phyloP scores from a whole-genome alignment of 2,888 invertebrate genomes.

The Leptura quadrifasciata region DNA sequence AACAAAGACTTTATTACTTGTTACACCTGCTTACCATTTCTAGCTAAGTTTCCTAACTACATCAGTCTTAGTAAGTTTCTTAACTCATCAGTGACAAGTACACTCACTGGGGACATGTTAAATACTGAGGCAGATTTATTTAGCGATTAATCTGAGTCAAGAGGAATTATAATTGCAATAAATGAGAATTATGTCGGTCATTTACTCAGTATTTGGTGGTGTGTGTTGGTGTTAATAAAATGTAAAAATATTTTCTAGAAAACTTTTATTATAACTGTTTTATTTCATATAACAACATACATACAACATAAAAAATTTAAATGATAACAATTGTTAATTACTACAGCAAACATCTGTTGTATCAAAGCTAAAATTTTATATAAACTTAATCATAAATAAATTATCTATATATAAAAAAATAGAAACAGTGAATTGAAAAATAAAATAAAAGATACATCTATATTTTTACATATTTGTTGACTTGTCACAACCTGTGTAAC shows the following conservation, averaged over 20 bases:
- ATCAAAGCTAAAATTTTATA: conserved; percentile 7
- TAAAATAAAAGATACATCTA: conserved; percentile 2
- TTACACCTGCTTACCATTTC: background rate
- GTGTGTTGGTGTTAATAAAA: background rate
- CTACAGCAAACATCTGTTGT: conserved; percentile 17
- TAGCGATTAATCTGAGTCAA: background rate
- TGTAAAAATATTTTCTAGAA: conserved; percentile 52
- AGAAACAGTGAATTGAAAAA: background rate
- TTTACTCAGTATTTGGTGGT: too few relatives aligned
- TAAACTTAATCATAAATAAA: conserved; percentile 5
- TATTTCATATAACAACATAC: conserved; percentile 54
- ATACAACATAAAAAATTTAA: conserved; percentile 44
- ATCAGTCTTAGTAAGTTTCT: background rate
- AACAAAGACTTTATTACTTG: background rate
- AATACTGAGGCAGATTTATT: background rate
- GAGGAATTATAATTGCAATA: background rate
- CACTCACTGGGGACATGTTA: background rate
- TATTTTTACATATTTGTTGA: background rate
- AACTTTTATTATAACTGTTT: conserved; percentile 58
- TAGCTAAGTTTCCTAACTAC: background rate
- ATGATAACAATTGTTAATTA: conserved; percentile 16
- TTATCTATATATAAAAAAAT: background rate
- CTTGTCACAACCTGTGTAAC: conserved; percentile 26
- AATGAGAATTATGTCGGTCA: background rate
- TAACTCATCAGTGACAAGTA: background rate